Percentiles rank a stretch among this genome's conserved stretches.
These are phyloP conservation scores for Papilio protenor DNA, from an alignment of 2,888 invertebrate genomes.

Conservation along the genomic window DNA sequence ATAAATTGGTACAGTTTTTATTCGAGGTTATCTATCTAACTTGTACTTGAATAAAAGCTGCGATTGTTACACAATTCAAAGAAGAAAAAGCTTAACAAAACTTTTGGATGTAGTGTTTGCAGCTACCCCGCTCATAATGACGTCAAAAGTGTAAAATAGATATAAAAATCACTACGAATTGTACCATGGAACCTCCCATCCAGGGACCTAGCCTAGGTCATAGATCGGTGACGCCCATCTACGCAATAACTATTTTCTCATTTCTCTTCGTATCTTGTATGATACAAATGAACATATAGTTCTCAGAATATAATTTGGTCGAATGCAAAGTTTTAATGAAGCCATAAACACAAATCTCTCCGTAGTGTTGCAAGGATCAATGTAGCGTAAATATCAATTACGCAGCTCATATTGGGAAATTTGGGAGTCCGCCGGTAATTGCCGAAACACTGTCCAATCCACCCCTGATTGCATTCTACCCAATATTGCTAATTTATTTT, in stretches of 20 bases:
- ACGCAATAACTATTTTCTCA: too few species aligned
- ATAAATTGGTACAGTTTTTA: slow-evolving; percentile 26
- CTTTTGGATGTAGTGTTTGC: not conserved
- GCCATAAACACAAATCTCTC: slow-evolving; percentile 63
- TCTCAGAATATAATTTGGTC: slow-evolving; percentile 28
- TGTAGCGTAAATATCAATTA: slow-evolving; percentile 81
- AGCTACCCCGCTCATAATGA: too few species aligned
- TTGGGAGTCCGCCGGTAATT: slow-evolving; percentile 71
- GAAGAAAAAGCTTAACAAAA: not conserved
- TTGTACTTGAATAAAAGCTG: not conserved
- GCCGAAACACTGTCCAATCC: slow-evolving; percentile 55
- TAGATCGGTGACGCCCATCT: too few species aligned
- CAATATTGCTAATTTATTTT: slow-evolving; percentile 79
- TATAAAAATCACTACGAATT: too few species aligned
- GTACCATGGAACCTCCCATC: too few species aligned
- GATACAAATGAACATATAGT: slow-evolving; percentile 3
- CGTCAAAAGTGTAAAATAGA: too few species aligned
- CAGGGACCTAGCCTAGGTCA: too few species aligned
- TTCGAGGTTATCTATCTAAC: slow-evolving; percentile 11
- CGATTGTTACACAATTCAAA: not conserved
- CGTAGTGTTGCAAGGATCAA: slow-evolving; percentile 63
- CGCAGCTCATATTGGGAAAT: slow-evolving; percentile 67
- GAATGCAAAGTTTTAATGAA: slow-evolving; percentile 58
- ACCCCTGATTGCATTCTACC: slow-evolving; percentile 65
- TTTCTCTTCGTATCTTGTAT: not conserved